phyloP scores from a whole-genome alignment of 2,888 invertebrate species.

The Apoda limacodes region DNA sequence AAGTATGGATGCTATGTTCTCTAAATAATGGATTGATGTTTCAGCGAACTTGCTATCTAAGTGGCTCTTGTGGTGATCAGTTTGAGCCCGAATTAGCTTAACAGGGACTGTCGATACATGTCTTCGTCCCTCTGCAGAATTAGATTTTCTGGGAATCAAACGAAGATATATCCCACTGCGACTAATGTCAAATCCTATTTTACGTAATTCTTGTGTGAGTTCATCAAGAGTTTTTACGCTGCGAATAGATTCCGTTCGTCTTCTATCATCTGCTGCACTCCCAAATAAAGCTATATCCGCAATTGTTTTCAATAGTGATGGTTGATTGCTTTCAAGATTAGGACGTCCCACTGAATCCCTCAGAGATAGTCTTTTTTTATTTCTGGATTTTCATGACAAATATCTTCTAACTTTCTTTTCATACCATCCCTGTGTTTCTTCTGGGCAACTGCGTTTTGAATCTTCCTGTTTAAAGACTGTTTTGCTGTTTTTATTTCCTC shows the following conservation, averaged over 20 bases:
- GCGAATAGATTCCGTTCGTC: no score
- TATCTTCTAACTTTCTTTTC: slow-evolving; percentile 23
- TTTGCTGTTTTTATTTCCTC: slow-evolving; percentile 19
- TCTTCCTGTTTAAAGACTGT: slow-evolving; percentile 19
- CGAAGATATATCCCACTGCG: slow-evolving; percentile 21
- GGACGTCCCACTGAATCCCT: slow-evolving; percentile 23
- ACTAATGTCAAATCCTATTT: no score
- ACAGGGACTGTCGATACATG: slow-evolving; percentile 21
- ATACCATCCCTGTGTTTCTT: slow-evolving; percentile 23
- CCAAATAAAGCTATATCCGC: slow-evolving; percentile 23
- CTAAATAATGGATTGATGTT: slow-evolving; percentile 18
- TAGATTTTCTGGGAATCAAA: slow-evolving; percentile 16
- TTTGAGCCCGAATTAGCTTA: slow-evolving; percentile 18
- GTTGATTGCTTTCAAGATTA: slow-evolving; percentile 21
- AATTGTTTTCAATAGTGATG: slow-evolving; percentile 21
- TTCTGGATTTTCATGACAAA: slow-evolving; percentile 23
- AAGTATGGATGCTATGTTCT: slow-evolving; percentile 19
- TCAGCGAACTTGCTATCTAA: slow-evolving; percentile 11
- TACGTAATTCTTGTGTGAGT: no score
- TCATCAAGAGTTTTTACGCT: no score
- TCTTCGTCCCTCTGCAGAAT: no score
- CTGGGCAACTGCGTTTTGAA: slow-evolving; percentile 23
- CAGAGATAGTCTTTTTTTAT: slow-evolving; percentile 22
- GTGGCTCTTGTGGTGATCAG: slow-evolving; percentile 16
- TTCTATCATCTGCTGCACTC: slow-evolving; percentile 21